Evolutionary conservation across 2,797 vertebrate species (phyloP), one percentile per base, ranked within the genome.

Genomic region (Heliangelus exortis): DNA sequence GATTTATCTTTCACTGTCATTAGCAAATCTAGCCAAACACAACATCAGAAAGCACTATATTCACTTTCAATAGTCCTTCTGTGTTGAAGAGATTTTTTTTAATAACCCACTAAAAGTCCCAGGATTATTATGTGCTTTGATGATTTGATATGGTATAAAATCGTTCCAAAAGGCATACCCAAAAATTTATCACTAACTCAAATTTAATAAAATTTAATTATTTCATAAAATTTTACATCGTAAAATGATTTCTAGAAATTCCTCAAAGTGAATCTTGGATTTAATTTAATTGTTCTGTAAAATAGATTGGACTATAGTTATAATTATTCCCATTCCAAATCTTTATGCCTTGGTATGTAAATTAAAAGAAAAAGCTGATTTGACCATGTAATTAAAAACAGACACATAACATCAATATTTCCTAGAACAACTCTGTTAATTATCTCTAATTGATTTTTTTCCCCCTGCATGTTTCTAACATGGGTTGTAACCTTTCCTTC

Each of bases 31-130:
- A 95, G 71, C 12, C 17, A 67, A 97, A 88, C 1, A 65, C 43
- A 89, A 63, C n/a, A 76, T 28, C 33, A 75, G 63, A 90, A 95
- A 51, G 23, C 6, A 33, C 94, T 19, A 96, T 96, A 97, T 77
- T 91, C 66, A 87, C 79, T 92, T 89, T 95, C 96, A 97, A 97
- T 84, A 97, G 95, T 96, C 84, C 77, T 88, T 89, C 91, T 66
- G 61, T 84, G 65, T 92, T 55, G 59, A 98, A 98, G 97, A 97
- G 97, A 96, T 98, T 98, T 91, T 91, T 84, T 89, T 93, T 90
- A 95, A 92, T 92, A 96, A 75, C 74, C 19, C 11, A 4, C 77
- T 69, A 80, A 86, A 97, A 91, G 75, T 50, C 58, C 82, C 86
- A n/a, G 54, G 54, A 87, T 41, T 74, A 95, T 97, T 97, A 97